A percentile compares a stretch with the other conserved stretches of the same genome.
phyloP scores from a whole-genome alignment of 2,113 vertebrate genomes.

The Gallinago paraguaiae region DNA sequence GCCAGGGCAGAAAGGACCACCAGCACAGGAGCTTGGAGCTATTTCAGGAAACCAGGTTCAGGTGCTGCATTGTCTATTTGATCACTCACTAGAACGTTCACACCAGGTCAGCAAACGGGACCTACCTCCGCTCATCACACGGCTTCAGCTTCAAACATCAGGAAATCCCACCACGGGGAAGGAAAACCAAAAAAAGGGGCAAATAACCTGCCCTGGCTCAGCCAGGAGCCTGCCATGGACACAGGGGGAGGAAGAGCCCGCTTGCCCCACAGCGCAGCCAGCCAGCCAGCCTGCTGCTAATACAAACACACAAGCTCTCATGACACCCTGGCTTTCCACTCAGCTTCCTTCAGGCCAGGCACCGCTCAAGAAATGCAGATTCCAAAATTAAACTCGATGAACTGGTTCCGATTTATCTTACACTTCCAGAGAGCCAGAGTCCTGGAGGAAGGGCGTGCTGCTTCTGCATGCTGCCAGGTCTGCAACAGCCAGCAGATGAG shows the following conservation, averaged over 20 bases:
- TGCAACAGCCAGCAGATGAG: not conserved
- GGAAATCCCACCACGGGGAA: not conserved
- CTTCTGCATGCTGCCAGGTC: not conserved
- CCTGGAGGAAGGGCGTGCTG: not conserved
- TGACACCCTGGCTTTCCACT: not conserved
- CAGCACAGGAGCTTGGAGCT: not conserved
- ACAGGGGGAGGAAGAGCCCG: not conserved
- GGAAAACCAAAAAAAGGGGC: not conserved
- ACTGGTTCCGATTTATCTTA: not conserved
- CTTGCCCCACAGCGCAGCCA: not conserved
- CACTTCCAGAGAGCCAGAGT: not conserved
- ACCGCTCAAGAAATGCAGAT: not conserved
- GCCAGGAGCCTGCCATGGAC: rapidly evolving
- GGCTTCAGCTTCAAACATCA: not conserved
- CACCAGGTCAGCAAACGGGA: not conserved
- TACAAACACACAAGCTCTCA: not conserved
- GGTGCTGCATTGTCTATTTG: rapidly evolving
- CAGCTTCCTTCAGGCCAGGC: not conserved
- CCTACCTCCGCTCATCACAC: not conserved
- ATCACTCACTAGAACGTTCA: not conserved
- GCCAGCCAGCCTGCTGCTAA: not conserved
- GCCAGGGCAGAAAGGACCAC: not conserved
- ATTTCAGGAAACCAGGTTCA: not conserved
- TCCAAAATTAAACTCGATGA: not conserved
- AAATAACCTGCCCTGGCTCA: not conserved